A percentile compares a stretch with the other conserved stretches of the same genome.
phyloP scores from a whole-genome alignment of 2,888 invertebrate genomes.

The Rotaria sp. region DNA sequence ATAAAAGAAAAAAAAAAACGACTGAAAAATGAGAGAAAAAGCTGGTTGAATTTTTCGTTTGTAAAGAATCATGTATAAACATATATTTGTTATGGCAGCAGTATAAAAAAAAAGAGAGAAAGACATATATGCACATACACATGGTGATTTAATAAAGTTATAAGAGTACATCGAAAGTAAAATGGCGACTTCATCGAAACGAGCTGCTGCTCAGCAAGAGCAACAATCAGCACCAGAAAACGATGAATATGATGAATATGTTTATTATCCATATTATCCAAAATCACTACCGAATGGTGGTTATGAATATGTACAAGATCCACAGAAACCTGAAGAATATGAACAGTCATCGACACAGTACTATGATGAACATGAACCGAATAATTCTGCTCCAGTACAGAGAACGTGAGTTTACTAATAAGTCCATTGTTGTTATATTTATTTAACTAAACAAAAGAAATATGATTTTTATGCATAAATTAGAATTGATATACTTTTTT shows the following conservation, averaged over 20 bases:
- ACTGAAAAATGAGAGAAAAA: background rate
- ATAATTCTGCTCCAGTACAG: background rate
- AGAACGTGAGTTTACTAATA: background rate
- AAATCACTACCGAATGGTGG: background rate
- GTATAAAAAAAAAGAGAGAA: background rate
- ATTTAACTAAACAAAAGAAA: background rate
- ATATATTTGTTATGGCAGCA: background rate
- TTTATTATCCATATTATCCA: background rate
- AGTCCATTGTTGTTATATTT: background rate
- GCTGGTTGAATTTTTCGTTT: background rate
- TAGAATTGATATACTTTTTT: too few relatives aligned
- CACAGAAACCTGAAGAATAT: background rate
- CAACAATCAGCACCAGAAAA: background rate
- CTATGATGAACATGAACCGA: background rate
- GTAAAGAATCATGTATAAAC: background rate
- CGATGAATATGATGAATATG: background rate
- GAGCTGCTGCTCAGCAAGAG: background rate
- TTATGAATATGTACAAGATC: background rate
- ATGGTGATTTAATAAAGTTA: background rate
- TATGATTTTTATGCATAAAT: background rate
- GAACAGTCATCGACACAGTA: background rate
- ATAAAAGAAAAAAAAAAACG: background rate
- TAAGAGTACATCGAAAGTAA: background rate
- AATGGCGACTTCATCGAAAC: background rate
- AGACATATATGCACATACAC: background rate